These are phyloP conservation scores for Agonopterix heracliana DNA, from an alignment of 2,888 invertebrate genomes.

Conservation along the genomic window DNA sequence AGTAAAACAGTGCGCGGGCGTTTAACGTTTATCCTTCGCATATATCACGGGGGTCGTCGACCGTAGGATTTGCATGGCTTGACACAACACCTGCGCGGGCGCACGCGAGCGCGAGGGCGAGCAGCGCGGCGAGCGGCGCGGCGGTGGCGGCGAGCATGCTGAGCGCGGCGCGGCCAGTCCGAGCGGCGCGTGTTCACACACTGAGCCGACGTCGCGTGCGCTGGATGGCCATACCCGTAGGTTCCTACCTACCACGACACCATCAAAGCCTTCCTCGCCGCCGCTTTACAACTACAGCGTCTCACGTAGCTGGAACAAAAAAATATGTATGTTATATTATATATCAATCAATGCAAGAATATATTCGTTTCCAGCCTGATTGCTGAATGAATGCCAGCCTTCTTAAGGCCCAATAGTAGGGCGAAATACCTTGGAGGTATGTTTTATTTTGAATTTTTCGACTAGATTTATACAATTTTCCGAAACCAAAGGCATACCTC, in stretches of 20 bases:
- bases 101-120: conserved; percentile 29
- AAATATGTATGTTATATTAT: no score
- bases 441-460: no score
- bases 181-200: conserved; percentile 20
- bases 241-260: conserved; percentile 10
- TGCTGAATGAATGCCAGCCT: no score
- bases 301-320: no score
- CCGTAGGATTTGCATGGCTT: conserved; percentile 47
- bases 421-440: no score
- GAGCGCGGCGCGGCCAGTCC: conserved; percentile 15
- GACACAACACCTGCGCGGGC: conserved; percentile 32
- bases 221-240: no score
- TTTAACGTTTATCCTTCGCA: conserved; percentile 41
- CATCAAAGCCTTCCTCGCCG: conserved; percentile 3
- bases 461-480: no score
- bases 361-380: no score
- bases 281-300: not conserved
- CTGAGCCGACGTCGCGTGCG: conserved; percentile 5
- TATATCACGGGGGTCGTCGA: conserved; percentile 62
- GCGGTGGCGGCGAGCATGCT: conserved; percentile 14
- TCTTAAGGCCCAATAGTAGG: no score
- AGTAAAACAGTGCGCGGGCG: conserved; percentile 15
- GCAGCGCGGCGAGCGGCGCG: conserved; percentile 24
- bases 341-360: no score
- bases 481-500: no score